Conservation (phyloP, 2,797 vertebrate species). For the Peromyscus nudipes region DNA sequence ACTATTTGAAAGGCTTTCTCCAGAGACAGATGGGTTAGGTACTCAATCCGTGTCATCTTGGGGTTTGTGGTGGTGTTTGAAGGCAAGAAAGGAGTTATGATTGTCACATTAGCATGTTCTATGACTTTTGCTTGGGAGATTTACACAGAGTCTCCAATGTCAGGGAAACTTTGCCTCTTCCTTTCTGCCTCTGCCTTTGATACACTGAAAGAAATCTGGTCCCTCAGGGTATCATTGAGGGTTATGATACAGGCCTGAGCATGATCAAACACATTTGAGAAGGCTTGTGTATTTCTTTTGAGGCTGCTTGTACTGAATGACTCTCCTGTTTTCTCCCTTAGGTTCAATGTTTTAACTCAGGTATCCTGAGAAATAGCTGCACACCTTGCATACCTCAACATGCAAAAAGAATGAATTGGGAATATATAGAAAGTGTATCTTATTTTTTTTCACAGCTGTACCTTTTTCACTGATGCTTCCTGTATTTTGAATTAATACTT, state of each 20-base stretch:
- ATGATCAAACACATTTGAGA: constrained; percentile 59
- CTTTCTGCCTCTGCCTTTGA: constrained; percentile 47
- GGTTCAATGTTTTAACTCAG: constrained; percentile 65
- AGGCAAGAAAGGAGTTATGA: neutral
- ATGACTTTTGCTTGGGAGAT: neutral
- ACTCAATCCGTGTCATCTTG: neutral
- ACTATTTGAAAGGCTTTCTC: neutral
- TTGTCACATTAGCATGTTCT: neutral
- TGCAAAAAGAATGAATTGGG: constrained; percentile 26
- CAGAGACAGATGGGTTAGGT: neutral
- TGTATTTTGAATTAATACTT: constrained; percentile 30
- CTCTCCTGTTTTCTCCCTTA: constrained; percentile 5
- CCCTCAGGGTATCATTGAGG: constrained; percentile 2
- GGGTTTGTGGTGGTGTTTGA: neutral
- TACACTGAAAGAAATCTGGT: constrained; percentile 32
- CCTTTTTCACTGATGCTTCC: neutral
- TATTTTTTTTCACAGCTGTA: neutral
- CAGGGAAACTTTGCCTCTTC: neutral
- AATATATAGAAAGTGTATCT: neutral
- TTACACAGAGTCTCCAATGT: neutral
- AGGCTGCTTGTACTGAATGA: neutral
- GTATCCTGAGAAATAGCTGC: constrained; percentile 7
- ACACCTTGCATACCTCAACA: neutral
- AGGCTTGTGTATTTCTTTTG: constrained; percentile 50
- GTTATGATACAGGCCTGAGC: constrained; percentile 36